These are phyloP conservation scores for Cuculus canorus DNA, from an alignment of 2,797 vertebrate species.

Conservation along the genomic window DNA sequence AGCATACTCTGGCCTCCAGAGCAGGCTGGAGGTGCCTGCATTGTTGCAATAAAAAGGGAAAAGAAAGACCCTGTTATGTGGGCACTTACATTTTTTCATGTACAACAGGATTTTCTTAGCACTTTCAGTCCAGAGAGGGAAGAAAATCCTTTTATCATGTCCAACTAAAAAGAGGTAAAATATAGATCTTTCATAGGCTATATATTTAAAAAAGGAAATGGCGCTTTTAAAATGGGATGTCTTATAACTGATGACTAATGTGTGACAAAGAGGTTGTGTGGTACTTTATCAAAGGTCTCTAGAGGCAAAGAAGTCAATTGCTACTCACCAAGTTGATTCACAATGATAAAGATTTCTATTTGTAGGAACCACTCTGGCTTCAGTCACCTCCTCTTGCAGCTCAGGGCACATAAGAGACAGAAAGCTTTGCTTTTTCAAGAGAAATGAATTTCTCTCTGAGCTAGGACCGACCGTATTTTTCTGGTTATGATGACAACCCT, in stretches of 20 bases:
- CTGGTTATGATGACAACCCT: conserved; percentile 39
- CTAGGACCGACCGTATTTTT: background rate
- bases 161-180: conserved; percentile 34
- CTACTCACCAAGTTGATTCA: conserved; percentile 57
- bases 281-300: conserved; percentile 58
- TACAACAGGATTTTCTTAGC: background rate
- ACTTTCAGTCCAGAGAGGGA: background rate
- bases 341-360: conserved; percentile 54
- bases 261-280: conserved; percentile 41
- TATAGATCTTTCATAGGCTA: conserved; percentile 28
- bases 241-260: conserved; percentile 61
- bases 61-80: background rate
- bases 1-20: background rate
- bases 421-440: conserved; percentile 31
- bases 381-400: background rate
- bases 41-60: background rate
- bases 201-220: conserved; percentile 49
- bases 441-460: conserved; percentile 15
- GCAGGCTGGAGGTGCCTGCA: background rate
- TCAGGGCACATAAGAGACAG: background rate
- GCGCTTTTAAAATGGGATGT: conserved; percentile 60
- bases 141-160: background rate
- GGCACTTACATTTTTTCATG: background rate
- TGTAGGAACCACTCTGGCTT: conserved; percentile 12
- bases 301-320: conserved; percentile 55